A percentile compares a stretch with the other conserved stretches of the same genome.
These are phyloP conservation scores for Dreissena rostriformis DNA, from an alignment of 1,140 invertebrate genomes.

Conservation along the genomic window DNA sequence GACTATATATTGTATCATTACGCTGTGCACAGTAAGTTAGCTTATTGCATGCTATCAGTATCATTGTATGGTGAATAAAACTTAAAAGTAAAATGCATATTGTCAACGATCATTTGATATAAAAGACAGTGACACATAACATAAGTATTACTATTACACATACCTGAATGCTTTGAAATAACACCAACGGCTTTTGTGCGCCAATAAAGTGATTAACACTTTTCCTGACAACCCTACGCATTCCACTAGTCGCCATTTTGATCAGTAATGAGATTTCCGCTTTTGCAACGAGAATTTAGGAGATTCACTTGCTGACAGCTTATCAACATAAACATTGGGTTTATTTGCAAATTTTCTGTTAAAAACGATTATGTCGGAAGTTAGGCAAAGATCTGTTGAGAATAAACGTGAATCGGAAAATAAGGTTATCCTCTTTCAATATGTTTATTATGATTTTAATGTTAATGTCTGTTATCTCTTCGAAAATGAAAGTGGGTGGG, in stretches of 20 bases:
- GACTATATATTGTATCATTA: too few relatives aligned
- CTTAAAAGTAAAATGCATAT: too few relatives aligned
- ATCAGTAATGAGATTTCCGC: constrained; percentile 7
- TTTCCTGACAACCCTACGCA: constrained; percentile 52
- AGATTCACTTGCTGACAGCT: constrained; percentile 11
- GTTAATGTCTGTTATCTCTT: not conserved
- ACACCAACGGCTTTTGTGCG: not conserved
- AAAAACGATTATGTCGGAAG: constrained; percentile 28
- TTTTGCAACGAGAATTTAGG: not conserved
- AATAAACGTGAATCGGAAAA: constrained; percentile 13
- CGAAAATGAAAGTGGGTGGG: constrained; percentile 54
- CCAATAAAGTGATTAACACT: constrained; percentile 39
- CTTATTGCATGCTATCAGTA: too few relatives aligned
- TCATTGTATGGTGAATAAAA: too few relatives aligned
- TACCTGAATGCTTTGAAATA: constrained; percentile 33
- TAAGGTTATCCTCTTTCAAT: constrained; percentile 21
- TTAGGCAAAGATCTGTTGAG: constrained; percentile 43
- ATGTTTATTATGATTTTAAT: not conserved
- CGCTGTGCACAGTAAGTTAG: too few relatives aligned
- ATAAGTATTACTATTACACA: not conserved
- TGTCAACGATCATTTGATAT: too few relatives aligned
- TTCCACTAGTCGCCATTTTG: constrained; percentile 54
- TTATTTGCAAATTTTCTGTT: not conserved
- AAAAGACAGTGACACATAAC: too few relatives aligned
- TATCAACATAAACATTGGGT: constrained; percentile 53